Evolutionary conservation across 2,888 invertebrate species (phyloP).

Genomic region (Pristionchus entomophagus): DNA sequence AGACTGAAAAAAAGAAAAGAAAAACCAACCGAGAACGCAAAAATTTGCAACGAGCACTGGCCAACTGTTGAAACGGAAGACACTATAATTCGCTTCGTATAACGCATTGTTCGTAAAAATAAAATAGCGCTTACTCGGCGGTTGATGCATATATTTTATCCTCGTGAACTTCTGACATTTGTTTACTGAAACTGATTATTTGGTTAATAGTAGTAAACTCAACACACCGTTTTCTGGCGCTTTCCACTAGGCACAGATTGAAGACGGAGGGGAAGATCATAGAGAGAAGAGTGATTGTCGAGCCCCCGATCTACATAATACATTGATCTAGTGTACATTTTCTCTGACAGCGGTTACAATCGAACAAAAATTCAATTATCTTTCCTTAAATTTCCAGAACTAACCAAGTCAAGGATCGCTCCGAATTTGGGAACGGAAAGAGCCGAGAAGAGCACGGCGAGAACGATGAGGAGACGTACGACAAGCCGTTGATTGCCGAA

Average conservation of each 20-base stretch:
- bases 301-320: conserved; percentile 57
- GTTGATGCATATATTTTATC: not conserved
- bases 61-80: conserved; percentile 39
- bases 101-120: no score
- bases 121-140: conserved; percentile 26
- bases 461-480: conserved; percentile 55
- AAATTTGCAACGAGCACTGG: not conserved
- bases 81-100: not conserved
- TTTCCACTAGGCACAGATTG: conserved; percentile 61
- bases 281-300: conserved; percentile 63
- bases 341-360: no score
- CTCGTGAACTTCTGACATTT: not conserved
- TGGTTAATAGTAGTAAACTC: not conserved
- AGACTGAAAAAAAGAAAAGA: no score
- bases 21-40: not conserved
- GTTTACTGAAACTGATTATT: not conserved
- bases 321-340: no score
- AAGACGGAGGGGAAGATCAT: conserved; percentile 64
- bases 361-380: not conserved
- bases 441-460: conserved; percentile 54
- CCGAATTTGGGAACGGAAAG: conserved; percentile 62
- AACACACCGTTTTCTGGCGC: conserved; percentile 53
- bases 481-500: conserved; percentile 61
- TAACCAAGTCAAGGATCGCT: conserved; percentile 58
- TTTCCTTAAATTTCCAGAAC: not conserved